Evolutionary conservation across 2,113 vertebrate genomes (phyloP), one percentile per base, ranked within the genome.

Genomic region (Redunca redunca): DNA sequence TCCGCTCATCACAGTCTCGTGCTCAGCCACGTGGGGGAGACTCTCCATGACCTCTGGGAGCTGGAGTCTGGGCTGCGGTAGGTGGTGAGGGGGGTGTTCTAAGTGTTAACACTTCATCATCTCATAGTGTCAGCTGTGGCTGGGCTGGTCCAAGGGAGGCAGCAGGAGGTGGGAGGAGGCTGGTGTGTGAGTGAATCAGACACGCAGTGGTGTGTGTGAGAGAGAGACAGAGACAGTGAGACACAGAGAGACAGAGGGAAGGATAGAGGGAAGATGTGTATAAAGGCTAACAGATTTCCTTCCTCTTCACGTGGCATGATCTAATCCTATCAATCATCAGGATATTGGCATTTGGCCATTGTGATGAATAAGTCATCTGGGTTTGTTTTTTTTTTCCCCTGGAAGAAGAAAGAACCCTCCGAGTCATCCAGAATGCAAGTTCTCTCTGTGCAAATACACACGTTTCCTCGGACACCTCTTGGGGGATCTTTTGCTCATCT

Each of bases 71-170:
- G 28, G 88, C 64, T 64, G 67, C 3, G 8, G 57, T 0, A 1
- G 82, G 30, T 26, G 81, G 71, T 4, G 14, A 25, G 48, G 16
- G n/a, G 64, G 53, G n/a, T 16, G 12, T 16, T 46, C 50, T n/a
- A 14, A 30, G 13, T 0, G 16, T 50, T 15, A 8, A 4, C 23
- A 3, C 13, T 0, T 7, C 16, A 14, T 58, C 53, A 30, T 16
- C 46, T 60, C 60, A 2, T 16, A 8, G 23, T 23, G 40, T 14
- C 58, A 21, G 26, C 30, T 17, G 53, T 53, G 53, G 16, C 48
- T 7, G 13, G 60, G 40, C 40, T 2, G 5, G 52, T 25, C 62
- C 36, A 28, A 16, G n/a, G 13, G 57, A 7, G 21, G 77, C 52
- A 40, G 8, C 33, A 36, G 53, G 43, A 60, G 58, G 48, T 26